Evolutionary conservation across 2,888 invertebrate genomes (phyloP).

Genomic region (Caenorhabditis virilis): DNA sequence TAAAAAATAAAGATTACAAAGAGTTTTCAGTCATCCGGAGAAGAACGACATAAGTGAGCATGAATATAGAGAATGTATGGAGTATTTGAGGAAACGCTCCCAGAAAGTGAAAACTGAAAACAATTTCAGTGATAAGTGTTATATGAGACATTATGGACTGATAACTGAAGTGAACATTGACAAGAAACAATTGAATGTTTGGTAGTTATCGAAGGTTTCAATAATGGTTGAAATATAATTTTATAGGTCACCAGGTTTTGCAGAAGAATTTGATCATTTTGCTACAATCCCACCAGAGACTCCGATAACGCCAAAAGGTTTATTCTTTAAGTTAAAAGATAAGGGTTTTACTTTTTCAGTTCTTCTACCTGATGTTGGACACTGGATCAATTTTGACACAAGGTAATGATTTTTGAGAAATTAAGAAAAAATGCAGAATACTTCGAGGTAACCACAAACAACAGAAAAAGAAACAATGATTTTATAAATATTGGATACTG

Average conservation of each 20-base stretch:
- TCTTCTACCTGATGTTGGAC: background rate
- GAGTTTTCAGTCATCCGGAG: too few relatives aligned
- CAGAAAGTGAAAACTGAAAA: background rate
- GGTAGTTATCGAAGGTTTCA: too few relatives aligned
- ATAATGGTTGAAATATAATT: too few relatives aligned
- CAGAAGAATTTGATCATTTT: background rate
- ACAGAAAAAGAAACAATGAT: too few relatives aligned
- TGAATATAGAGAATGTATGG: conserved; percentile 4
- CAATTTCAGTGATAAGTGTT: background rate
- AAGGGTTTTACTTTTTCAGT: background rate
- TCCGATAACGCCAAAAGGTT: too few relatives aligned
- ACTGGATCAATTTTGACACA: conserved; percentile 4
- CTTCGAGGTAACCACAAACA: too few relatives aligned
- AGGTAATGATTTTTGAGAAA: background rate
- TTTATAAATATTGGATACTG: too few relatives aligned
- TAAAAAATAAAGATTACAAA: too few relatives aligned
- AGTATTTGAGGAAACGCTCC: background rate
- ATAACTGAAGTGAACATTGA: background rate
- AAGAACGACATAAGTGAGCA: conserved; percentile 1
- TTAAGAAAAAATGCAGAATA: too few relatives aligned
- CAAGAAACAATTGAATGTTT: background rate
- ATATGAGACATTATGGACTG: background rate
- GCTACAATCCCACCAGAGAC: background rate
- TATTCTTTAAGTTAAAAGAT: too few relatives aligned
- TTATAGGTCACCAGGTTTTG: conserved; percentile 3